phyloP scores from a whole-genome alignment of 2,888 invertebrate species.

The Orchesellides sinensis region DNA sequence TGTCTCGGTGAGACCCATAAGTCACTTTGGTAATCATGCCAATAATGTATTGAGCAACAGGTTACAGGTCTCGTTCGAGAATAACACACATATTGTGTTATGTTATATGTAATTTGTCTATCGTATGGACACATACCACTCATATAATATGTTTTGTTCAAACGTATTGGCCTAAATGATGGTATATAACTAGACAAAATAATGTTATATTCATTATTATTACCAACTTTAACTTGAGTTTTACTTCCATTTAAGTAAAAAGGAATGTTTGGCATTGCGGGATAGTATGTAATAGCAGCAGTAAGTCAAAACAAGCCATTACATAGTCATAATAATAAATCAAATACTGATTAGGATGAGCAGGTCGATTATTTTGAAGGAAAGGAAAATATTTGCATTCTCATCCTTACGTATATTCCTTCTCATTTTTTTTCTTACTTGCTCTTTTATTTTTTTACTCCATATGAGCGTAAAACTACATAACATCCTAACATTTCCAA shows the following conservation, averaged over 20 bases:
- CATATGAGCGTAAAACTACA: too few species aligned
- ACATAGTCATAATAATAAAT: conserved; percentile 67
- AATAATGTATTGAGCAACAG: conserved; percentile 58
- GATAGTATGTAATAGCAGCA: conserved; percentile 66
- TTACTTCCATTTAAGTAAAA: conserved; percentile 58
- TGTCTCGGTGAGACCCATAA: conserved; percentile 60
- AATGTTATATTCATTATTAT: conserved; percentile 16
- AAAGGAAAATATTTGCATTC: conserved; percentile 67
- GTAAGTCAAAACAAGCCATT: conserved; percentile 66
- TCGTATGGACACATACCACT: too few species aligned
- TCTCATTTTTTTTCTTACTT: conserved; percentile 1
- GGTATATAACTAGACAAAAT: conserved; percentile 4
- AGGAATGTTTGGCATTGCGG: conserved; percentile 64
- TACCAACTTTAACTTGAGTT: conserved; percentile 16
- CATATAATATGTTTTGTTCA: too few species aligned
- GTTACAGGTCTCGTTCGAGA: conserved; percentile 1
- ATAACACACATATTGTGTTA: too few species aligned
- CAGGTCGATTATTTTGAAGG: conserved; percentile 53
- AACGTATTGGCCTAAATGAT: too few species aligned
- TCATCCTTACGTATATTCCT: conserved; percentile 56
- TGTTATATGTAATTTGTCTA: too few species aligned
- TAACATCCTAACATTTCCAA: too few species aligned
- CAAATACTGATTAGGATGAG: conserved; percentile 61
- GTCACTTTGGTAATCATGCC: conserved; percentile 63
- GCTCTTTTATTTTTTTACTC: too few species aligned